Conservation (phyloP, 1,140 invertebrate species). For the Trialeurodes vaporariorum region DNA sequence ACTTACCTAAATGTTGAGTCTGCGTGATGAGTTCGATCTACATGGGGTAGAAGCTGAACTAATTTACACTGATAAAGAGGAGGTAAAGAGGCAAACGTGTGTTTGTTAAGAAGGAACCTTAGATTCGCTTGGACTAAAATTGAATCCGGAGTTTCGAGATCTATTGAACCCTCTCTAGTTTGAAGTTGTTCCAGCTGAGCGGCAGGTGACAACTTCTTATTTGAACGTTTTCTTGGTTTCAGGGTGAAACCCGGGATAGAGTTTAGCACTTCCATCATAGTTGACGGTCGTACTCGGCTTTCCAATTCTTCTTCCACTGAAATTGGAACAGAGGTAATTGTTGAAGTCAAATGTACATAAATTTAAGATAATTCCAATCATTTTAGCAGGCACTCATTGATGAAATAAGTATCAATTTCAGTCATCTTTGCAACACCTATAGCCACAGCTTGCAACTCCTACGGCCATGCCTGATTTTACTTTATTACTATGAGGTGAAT, state of each 20-base stretch:
- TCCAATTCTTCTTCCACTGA: constrained; percentile 21
- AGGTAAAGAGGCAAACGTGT: constrained; percentile 80
- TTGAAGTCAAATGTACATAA: too few relatives aligned
- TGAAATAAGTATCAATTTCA: too few relatives aligned
- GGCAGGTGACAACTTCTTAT: constrained; percentile 58
- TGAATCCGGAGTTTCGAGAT: constrained; percentile 92
- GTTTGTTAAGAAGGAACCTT: constrained; percentile 72
- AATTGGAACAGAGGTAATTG: too few relatives aligned
- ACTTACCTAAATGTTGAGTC: constrained; percentile 36
- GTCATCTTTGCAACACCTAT: too few relatives aligned
- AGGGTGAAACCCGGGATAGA: constrained; percentile 77
- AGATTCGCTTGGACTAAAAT: constrained; percentile 88
- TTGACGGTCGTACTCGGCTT: constrained; percentile 31
- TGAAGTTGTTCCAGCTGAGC: constrained; percentile 84
- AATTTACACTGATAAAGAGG: constrained; percentile 84
- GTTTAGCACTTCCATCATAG: constrained; percentile 76
- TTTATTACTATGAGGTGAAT: too few relatives aligned
- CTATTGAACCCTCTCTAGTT: constrained; percentile 82
- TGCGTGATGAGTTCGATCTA: constrained; percentile 48
- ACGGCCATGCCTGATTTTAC: too few relatives aligned
- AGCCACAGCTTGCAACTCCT: too few relatives aligned
- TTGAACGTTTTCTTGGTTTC: constrained; percentile 61
- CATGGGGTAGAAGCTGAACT: constrained; percentile 77
- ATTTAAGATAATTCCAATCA: too few relatives aligned
- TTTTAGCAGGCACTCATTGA: too few relatives aligned